A percentile compares a stretch with the other conserved stretches of the same genome.
Conservation (phyloP, 2,888 invertebrate species). For the Agrilus mali region DNA sequence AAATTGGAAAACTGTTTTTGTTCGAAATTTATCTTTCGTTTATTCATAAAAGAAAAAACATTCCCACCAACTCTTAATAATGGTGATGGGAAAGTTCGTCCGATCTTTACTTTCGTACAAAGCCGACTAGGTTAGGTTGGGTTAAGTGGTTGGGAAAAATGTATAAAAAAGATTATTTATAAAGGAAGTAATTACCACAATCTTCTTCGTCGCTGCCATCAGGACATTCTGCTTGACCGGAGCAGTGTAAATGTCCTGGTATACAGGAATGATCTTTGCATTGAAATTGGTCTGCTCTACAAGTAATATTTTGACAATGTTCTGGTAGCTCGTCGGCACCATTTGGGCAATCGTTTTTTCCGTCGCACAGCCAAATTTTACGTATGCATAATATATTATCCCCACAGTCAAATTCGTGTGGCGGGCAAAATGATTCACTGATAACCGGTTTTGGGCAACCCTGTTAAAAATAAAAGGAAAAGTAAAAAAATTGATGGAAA, state of each 20-base stretch:
- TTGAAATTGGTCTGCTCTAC: slow-evolving; percentile 76
- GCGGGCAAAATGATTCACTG: slow-evolving; percentile 49
- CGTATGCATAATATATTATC: slow-evolving; percentile 73
- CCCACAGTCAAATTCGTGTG: slow-evolving; percentile 65
- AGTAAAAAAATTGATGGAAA: background rate
- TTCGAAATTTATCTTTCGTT: background rate
- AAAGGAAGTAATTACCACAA: slow-evolving; percentile 45
- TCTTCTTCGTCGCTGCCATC: slow-evolving; percentile 80
- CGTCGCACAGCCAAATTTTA: slow-evolving; percentile 74
- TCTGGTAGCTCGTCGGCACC: slow-evolving; percentile 64
- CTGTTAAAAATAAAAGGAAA: slow-evolving; percentile 31
- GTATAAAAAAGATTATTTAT: slow-evolving; percentile 1
- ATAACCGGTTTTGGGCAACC: slow-evolving; percentile 44
- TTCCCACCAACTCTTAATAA: too few relatives aligned
- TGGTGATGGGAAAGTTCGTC: too few relatives aligned
- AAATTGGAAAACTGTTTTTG: too few relatives aligned
- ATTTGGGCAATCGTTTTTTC: slow-evolving; percentile 69
- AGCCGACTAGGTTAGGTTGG: too few relatives aligned
- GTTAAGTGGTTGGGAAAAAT: too few relatives aligned
- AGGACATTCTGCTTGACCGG: slow-evolving; percentile 66
- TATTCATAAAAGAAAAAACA: slow-evolving; percentile 1
- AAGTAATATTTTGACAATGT: slow-evolving; percentile 61
- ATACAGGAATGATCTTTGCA: slow-evolving; percentile 73
- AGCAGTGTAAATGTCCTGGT: slow-evolving; percentile 68
- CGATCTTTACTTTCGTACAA: too few relatives aligned